Evolutionary conservation across 2,797 vertebrate species (phyloP).

Genomic region (Lepilemur septentrionalis): DNA sequence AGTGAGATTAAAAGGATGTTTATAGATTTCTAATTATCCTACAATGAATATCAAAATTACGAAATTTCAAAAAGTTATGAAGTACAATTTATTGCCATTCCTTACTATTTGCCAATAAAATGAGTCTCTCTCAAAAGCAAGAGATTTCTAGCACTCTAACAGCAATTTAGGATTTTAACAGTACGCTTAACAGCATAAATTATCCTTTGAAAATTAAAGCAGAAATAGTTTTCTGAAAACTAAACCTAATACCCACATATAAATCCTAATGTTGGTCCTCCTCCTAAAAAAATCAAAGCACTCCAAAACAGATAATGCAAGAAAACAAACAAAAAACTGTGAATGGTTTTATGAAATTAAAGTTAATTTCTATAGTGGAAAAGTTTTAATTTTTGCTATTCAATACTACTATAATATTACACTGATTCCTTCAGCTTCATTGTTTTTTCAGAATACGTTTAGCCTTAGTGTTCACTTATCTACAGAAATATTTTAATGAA

Average conservation of each 20-base stretch:
- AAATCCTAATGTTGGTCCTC: neutral
- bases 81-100: neutral
- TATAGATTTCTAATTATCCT: neutral
- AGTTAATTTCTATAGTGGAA: neutral
- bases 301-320: neutral
- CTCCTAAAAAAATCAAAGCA: neutral
- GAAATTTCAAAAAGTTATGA: neutral
- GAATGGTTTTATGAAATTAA: neutral
- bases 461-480: neutral
- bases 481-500: slow-evolving; percentile 38
- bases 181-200: neutral
- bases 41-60: neutral
- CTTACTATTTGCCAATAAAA: neutral
- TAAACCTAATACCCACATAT: neutral
- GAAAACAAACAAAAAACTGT: neutral
- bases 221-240: slow-evolving; percentile 38
- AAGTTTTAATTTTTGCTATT: neutral
- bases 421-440: neutral
- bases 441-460: neutral
- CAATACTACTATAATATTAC: neutral
- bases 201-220: neutral
- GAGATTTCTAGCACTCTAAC: neutral
- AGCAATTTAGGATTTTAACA: neutral
- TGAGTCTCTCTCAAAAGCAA: neutral
- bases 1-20: neutral